Conservation (phyloP, 2,888 invertebrate genomes). For the Nomada hirtipes region DNA sequence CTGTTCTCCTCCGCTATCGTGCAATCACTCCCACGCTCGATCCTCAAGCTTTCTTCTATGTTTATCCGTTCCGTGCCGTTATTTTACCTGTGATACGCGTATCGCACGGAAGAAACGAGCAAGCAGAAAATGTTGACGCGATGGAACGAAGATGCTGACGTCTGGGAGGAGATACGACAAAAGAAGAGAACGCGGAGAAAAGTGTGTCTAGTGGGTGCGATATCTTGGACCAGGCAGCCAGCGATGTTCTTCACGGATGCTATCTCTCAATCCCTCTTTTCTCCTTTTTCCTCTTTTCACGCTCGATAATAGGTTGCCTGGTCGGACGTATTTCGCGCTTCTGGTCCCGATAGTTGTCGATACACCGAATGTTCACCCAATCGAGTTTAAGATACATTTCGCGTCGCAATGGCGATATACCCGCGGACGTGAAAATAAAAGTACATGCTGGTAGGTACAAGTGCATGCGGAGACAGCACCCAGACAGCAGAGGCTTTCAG, state of each 20-base stretch:
- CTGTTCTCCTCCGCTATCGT: not conserved
- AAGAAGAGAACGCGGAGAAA: not conserved
- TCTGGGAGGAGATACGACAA: not conserved
- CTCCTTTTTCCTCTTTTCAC: not conserved
- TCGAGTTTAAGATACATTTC: conserved; percentile 6
- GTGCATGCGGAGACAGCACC: not conserved
- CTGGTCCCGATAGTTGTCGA: not conserved
- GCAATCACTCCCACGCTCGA: not conserved
- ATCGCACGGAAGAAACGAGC: not conserved
- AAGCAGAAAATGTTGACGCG: not conserved
- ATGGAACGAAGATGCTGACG: not conserved
- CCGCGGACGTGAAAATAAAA: conserved; percentile 7
- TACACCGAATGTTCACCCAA: conserved; percentile 17
- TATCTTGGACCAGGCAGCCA: conserved; percentile 3
- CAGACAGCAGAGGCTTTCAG: not conserved
- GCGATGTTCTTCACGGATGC: not conserved
- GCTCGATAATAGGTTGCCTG: not conserved
- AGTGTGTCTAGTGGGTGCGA: not conserved
- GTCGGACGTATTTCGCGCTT: conserved; percentile 13
- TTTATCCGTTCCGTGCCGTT: no score
- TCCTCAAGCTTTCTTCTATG: not conserved
- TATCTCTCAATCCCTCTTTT: not conserved
- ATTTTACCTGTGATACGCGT: no score
- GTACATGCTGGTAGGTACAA: not conserved
- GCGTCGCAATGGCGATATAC: not conserved